phyloP scores from a whole-genome alignment of 2,113 vertebrate genomes.

The Mola mola region DNA sequence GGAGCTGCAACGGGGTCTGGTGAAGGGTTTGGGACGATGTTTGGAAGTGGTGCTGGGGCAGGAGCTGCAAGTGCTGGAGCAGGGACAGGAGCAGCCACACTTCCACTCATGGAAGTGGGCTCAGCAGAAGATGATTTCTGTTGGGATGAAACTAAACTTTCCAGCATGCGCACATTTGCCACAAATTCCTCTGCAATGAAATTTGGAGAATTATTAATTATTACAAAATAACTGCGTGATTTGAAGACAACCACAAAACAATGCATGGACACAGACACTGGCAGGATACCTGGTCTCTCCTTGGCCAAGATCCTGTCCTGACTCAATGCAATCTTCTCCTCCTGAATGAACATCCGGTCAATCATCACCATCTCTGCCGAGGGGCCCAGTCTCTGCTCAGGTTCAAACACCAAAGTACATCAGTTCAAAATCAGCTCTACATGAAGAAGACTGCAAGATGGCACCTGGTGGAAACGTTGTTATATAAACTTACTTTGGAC shows the following conservation, averaged over 20 bases:
- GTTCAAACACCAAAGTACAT: conserved; percentile 33
- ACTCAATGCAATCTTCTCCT: conserved; percentile 89
- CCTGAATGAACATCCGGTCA: conserved; percentile 96
- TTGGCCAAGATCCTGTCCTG: conserved; percentile 90
- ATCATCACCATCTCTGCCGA: conserved; percentile 99
- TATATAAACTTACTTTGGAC: conserved; percentile 86
- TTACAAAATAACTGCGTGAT: conserved; percentile 1
- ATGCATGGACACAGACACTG: background rate
- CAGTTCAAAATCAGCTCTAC: conserved; percentile 54
- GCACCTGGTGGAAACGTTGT: background rate
- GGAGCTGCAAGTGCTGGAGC: conserved; percentile 41
- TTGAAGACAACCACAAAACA: background rate
- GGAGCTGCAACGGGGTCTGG: too few species aligned
- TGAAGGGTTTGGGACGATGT: conserved; percentile 11
- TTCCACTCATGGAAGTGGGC: conserved; percentile 25
- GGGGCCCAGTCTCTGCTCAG: conserved; percentile 89
- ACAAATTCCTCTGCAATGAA: conserved; percentile 89
- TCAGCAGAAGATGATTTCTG: conserved; percentile 50
- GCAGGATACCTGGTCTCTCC: conserved; percentile 88
- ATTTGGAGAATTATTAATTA: conserved; percentile 3
- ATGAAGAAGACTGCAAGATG: background rate
- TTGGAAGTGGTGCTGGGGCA: conserved; percentile 15
- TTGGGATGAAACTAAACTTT: conserved; percentile 66
- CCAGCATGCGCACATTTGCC: conserved; percentile 84
- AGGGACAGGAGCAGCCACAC: conserved; percentile 5